These are phyloP conservation scores for Chlorodrepanis virens DNA, from an alignment of 2,113 vertebrate species.

Conservation along the genomic window DNA sequence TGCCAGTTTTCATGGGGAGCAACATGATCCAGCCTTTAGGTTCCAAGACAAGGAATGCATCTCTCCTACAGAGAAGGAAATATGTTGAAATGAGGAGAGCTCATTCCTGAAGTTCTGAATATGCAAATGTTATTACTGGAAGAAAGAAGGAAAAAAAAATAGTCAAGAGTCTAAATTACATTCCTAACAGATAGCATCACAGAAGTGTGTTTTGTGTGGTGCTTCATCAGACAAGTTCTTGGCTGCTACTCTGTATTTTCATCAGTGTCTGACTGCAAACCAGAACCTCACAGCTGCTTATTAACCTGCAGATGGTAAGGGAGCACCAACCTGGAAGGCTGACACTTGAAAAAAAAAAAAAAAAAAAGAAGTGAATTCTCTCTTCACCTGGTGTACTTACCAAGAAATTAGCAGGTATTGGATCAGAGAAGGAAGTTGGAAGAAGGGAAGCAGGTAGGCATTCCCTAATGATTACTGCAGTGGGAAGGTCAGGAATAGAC, in stretches of 20 bases:
- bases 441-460: slow-evolving; percentile 13
- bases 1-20: not conserved
- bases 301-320: not conserved
- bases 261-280: not conserved
- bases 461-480: slow-evolving; percentile 34
- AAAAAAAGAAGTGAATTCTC: not conserved
- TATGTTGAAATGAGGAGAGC: not conserved
- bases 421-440: slow-evolving; percentile 68
- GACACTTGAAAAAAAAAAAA: not conserved
- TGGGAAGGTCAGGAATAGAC: slow-evolving; percentile 2
- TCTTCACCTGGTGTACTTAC: slow-evolving; percentile 39
- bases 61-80: not conserved
- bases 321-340: not conserved
- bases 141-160: not conserved
- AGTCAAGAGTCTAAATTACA: not conserved
- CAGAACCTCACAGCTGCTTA: not conserved
- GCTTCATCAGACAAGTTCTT: not conserved
- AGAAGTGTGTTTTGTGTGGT: not conserved
- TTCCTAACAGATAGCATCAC: not conserved
- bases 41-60: not conserved
- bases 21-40: not conserved
- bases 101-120: not conserved
- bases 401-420: slow-evolving; percentile 11
- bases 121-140: not conserved
- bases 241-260: not conserved